Percentiles rank a stretch among this genome's conserved stretches.
Evolutionary conservation across 2,113 vertebrate genomes (phyloP).

Genomic region (Sylvia atricapilla): DNA sequence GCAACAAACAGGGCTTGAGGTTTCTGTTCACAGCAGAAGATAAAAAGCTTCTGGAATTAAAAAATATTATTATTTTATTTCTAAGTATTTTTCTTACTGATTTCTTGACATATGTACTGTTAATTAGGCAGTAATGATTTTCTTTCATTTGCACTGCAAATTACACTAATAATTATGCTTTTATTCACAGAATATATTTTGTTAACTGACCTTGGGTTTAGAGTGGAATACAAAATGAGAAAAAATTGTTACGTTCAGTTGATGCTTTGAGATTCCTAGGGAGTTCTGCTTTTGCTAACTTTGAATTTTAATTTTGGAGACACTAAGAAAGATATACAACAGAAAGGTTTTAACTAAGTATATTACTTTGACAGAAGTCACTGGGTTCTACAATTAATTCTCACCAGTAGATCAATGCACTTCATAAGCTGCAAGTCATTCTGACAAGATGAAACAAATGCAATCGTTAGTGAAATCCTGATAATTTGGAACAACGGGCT

Average conservation of each 20-base stretch:
- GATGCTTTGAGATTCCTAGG: conserved; percentile 17
- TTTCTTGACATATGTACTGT: conserved; percentile 51
- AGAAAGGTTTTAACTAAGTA: conserved; percentile 54
- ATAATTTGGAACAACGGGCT: conserved; percentile 55
- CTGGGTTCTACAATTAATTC: conserved; percentile 62
- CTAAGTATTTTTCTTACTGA: conserved; percentile 22
- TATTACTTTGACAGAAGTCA: conserved; percentile 70
- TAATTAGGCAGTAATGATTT: conserved; percentile 62
- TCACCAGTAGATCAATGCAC: conserved; percentile 63
- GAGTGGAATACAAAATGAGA: conserved; percentile 50
- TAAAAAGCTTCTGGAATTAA: conserved; percentile 18
- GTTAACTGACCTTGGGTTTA: conserved; percentile 54
- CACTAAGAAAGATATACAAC: conserved; percentile 16
- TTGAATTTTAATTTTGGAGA: conserved; percentile 59
- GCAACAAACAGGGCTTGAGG: conserved; percentile 1
- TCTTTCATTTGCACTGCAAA: conserved; percentile 60
- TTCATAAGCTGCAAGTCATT: conserved; percentile 61
- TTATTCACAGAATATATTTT: conserved; percentile 50
- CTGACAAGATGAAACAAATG: conserved; percentile 70
- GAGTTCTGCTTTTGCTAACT: conserved; percentile 29
- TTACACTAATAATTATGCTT: conserved; percentile 63
- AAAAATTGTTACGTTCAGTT: conserved; percentile 2
- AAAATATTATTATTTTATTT: conserved; percentile 35
- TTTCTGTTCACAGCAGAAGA: conserved; percentile 39
- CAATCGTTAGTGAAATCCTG: conserved; percentile 60